Percentiles rank a stretch among this genome's conserved stretches.
phyloP scores from a whole-genome alignment of 2,797 vertebrate species.

The Salarias fasciatus region DNA sequence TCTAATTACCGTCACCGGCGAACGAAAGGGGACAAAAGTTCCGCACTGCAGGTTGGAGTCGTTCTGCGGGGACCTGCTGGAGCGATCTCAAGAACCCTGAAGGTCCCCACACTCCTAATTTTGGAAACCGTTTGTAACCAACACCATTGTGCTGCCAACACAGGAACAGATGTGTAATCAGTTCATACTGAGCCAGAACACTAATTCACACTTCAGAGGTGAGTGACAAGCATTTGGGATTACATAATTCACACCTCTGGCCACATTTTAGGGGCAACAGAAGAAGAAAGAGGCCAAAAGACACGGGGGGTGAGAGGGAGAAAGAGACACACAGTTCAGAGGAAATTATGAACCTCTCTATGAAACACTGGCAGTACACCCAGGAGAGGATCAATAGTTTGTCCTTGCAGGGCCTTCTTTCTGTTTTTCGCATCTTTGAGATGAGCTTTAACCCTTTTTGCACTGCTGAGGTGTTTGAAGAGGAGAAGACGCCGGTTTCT shows the following conservation, averaged over 20 bases:
- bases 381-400: slow-evolving; percentile 64
- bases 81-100: slow-evolving; percentile 4
- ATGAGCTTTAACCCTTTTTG: slow-evolving; percentile 52
- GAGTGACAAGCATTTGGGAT: slow-evolving; percentile 42
- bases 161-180: slow-evolving; percentile 48
- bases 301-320: slow-evolving; percentile 1
- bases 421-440: slow-evolving; percentile 62
- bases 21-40: no score
- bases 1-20: no score
- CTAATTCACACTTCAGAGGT: slow-evolving; percentile 55
- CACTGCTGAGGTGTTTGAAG: slow-evolving; percentile 18
- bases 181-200: slow-evolving; percentile 28
- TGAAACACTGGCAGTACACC: slow-evolving; percentile 49
- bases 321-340: slow-evolving; percentile 54
- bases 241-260: slow-evolving; percentile 47
- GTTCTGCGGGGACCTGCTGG: neutral
- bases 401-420: slow-evolving; percentile 76
- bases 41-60: no score
- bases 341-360: slow-evolving; percentile 57
- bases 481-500: slow-evolving; percentile 2
- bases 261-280: slow-evolving; percentile 28
- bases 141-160: slow-evolving; percentile 40
- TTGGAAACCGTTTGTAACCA: slow-evolving; percentile 39
- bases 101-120: slow-evolving; percentile 24
- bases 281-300: slow-evolving; percentile 27